Evolutionary conservation across 2,113 vertebrate species (phyloP), one percentile per base, ranked within the genome.

Genomic region (Paramisgurnus dabryanus): DNA sequence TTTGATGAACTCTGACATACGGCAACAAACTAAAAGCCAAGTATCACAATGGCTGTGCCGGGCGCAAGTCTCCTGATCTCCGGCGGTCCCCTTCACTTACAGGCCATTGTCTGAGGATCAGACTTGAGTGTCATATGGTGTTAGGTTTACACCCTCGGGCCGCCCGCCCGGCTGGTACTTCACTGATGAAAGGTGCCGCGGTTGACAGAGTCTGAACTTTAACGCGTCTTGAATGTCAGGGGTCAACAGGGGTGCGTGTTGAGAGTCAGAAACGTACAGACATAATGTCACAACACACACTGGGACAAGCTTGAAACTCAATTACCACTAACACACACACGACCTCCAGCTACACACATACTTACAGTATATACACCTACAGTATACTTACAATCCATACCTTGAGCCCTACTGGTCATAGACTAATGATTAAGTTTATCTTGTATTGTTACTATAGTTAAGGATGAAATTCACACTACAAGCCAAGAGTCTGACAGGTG

Each of bases 271-370:
- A 83, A 85, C 55, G 78, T 85, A 78, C 64, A 82, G 80, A 87
- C 85, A 89, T 58, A 88, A 90, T 91, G 88, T 89, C 87, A 89
- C 84, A 85, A 90, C 89, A 87, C 61, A 13, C 61, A 67, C 60
- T 80, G 72, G 89, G 90, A 89, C 90, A 89, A 77, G 80, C 78
- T 76, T 43, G 72, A 47, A 64, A 82, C 83, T 87, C 86, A 87
- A 87, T 87, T 64, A 69, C 87, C 86, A 83, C 80, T 78, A 86
- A 89, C 88, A 91, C 87, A 90, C 87, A 89, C n/a, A 73, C 12
- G 41, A 34, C 4, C 47, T 50, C 11, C 34, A 73, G 12, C 50
- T 18, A 60, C 70, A 61, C 41, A 61, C 4, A 60, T 41, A 50
- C 68, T 34, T 50, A 15, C 49, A 34, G 27, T 34, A 3, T 34